Base-by-base conservation (phyloP, 2,888 invertebrate species). In the Hedychridium roseum region DNA sequence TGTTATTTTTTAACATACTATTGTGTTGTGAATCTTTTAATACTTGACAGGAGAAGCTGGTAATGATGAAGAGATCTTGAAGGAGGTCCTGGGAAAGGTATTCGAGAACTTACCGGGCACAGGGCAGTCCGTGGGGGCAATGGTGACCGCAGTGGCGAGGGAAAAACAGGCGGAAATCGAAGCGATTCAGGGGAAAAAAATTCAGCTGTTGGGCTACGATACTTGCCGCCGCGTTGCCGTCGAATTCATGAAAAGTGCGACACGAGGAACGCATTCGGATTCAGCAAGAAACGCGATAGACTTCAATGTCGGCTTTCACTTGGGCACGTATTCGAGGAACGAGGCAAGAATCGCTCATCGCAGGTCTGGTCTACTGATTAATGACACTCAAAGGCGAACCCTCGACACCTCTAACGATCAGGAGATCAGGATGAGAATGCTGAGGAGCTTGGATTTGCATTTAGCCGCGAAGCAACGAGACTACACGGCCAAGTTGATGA, bases 51-150 rank as follows among this genome's bases (percentile, higher is more conserved):
- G 66, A 5, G 71, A 70, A 16, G 70, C 70, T 2, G 71, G 72
- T 18, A 68, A 57, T 51, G 76, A 76, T 9, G 75, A 76, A 30
- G 71, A 76, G 23, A 32, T 72, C 34, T 71, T 73, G 57, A 70
- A 71, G 12, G 71, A 75, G 46, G 73, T 78, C 1, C 34, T 78
- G 4, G 59, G 64, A 0, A 73, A 73, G 50, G 73, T 78, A 3
- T 78, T 78, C 37, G 64, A 71, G 47, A 68, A 77, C 35, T 59
- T 76, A 2, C 78, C 78, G 0, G 77, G 73, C 1, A 65, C 74
- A 0, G 63, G 74, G 0, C 50, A 56, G 2, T 48, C 68, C 1
- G 51, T 70, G 0, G 41, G 56, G 0, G 47, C 60, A 5, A 62
- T 68, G 36, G 64, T 75, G 46, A 64, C 72, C 31, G 61, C 66